Evolutionary conservation across 2,113 vertebrate species (phyloP).

Genomic region (Epinephelus lanceolatus): DNA sequence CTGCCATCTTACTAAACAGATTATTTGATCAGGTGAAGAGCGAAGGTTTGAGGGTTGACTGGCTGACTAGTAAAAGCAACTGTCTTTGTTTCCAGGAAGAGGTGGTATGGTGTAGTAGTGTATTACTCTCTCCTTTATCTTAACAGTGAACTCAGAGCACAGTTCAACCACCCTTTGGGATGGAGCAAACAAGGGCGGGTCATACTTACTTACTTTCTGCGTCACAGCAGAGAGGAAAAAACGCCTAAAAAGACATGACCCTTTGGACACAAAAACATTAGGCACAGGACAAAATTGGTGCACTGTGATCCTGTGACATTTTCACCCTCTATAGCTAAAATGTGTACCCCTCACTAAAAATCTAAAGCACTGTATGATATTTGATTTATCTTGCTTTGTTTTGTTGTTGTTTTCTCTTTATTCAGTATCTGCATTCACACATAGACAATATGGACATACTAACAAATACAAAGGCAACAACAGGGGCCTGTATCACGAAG

Average conservation of each 20-base stretch:
- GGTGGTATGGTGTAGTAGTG: constrained; percentile 1
- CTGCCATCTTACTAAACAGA: neutral
- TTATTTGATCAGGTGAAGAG: neutral
- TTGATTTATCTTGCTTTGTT: neutral
- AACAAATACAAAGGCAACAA: no score
- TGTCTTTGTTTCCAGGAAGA: constrained; percentile 35
- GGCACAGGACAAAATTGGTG: neutral
- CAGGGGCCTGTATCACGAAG: no score
- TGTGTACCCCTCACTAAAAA: neutral
- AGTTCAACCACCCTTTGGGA: constrained; percentile 52
- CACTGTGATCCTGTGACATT: neutral
- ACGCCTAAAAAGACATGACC: neutral
- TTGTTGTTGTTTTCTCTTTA: no score
- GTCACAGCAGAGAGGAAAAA: constrained; percentile 21
- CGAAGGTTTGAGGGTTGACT: neutral
- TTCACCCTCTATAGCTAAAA: neutral
- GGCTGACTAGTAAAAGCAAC: neutral
- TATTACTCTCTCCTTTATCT: constrained; percentile 36
- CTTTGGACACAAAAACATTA: neutral
- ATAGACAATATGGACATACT: no score
- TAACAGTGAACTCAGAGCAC: constrained; percentile 32
- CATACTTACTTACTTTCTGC: constrained; percentile 8
- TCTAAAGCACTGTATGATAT: neutral
- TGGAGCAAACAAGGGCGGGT: constrained; percentile 55
- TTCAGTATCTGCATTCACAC: no score